Base-by-base conservation (phyloP, 2,797 vertebrate species). In the Carapus acus region DNA sequence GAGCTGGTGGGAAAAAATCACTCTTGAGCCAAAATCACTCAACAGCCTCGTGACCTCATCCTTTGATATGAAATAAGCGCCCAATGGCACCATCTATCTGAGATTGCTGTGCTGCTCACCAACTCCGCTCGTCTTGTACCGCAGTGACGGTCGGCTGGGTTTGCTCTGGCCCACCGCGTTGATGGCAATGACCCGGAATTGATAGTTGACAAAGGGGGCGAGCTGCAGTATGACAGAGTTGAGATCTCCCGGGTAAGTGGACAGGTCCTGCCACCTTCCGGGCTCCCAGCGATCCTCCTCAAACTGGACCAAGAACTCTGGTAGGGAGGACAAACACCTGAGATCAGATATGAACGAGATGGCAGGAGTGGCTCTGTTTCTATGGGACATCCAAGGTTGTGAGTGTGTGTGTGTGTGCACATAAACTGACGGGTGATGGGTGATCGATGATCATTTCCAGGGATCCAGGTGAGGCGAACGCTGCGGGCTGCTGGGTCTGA, bases 221-320 rank as follows among this genome's bases (percentile, higher is more conserved):
- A 99, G 91, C 53, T 85, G 88, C 61, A 99, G 88, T 49, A 88
- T 9, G 1, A 91, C 95, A 0, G 95, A 90, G 83, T 97, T 97
- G 59, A 93, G 66, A 2, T 83, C 90, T 18, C 93, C 94, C 0
- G 90, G 86, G 40, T 91, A 93, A 29, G 84, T 77, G 61, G 91
- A 92, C 63, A 96, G 85, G 81, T 96, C 80, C 21, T 92, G 89
- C 96, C 96, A 99, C 21, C 76, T 69, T 2, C 91, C 89, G 0
- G 92, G 89, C 14, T 93, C 90, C 82, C 89, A 90, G 12, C 73
- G 87, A 47, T 96, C 82, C 80, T 99, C 96, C 79, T 98, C 94
- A 21, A 94, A 99, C 81, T 99, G 93, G 4, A 99, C 88, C 0
- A 94, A 73, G 46, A 92, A 98, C 54, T 93, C 94, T 97, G 85